Conservation (phyloP, 1,140 invertebrate species). For the Hestina assimilis region DNA sequence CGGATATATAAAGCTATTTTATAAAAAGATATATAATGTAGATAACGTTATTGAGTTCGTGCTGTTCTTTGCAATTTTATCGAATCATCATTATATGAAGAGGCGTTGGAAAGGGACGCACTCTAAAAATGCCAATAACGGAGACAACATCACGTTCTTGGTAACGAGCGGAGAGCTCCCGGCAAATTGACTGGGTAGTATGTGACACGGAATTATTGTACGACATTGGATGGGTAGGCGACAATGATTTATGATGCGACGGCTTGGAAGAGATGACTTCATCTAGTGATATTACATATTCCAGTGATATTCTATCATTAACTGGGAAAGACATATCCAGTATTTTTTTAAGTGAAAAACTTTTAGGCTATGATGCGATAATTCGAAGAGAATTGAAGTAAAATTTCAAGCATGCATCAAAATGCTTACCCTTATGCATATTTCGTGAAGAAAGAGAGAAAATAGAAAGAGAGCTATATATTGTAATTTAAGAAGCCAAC, state of each 20-base stretch:
- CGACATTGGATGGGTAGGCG: not conserved
- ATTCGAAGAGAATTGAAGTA: too few relatives aligned
- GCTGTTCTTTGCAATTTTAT: conserved; percentile 7
- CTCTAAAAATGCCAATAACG: conserved; percentile 22
- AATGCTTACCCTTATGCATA: too few relatives aligned
- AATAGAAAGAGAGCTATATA: too few relatives aligned
- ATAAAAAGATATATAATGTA: not conserved
- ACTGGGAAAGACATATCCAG: too few relatives aligned
- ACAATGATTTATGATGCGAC: conserved; percentile 12
- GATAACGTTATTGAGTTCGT: not conserved
- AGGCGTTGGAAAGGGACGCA: conserved; percentile 8
- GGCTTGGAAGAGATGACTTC: conserved; percentile 1
- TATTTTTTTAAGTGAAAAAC: too few relatives aligned
- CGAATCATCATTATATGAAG: conserved; percentile 17
- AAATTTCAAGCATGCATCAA: too few relatives aligned
- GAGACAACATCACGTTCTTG: conserved; percentile 22
- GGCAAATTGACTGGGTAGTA: conserved; percentile 24
- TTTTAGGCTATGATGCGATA: too few relatives aligned
- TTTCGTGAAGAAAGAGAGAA: too few relatives aligned
- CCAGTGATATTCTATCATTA: not conserved
- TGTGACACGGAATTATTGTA: conserved; percentile 20
- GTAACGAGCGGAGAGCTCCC: conserved; percentile 20
- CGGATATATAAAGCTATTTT: too few relatives aligned
- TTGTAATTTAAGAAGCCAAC: too few relatives aligned
- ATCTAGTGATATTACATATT: not conserved